These are phyloP conservation scores for Parazoanthus darwini DNA, from an alignment of 92 coral and sea anemone species.

Conservation along the genomic window DNA sequence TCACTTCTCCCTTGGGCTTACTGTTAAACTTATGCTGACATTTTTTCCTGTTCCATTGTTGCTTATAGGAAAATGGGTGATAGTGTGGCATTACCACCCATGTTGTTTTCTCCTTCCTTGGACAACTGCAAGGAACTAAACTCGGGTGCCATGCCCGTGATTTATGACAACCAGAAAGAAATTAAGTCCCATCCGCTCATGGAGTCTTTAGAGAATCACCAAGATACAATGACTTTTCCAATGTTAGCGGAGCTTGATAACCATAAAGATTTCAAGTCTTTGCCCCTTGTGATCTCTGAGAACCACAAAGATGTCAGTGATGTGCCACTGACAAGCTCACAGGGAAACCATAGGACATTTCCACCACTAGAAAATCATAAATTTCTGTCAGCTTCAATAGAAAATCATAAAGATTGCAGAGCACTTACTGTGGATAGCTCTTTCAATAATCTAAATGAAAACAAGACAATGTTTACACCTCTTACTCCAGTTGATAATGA, in stretches of 20 bases:
- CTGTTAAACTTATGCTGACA: neutral
- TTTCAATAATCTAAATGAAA: neutral
- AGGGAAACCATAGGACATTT: neutral
- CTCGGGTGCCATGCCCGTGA: neutral
- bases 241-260: neutral
- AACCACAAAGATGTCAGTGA: constrained; percentile 9
- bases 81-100: constrained; percentile 1
- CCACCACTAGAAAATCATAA: constrained; percentile 3
- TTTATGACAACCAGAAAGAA: neutral
- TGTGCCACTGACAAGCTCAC: neutral
- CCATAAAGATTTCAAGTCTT: neutral
- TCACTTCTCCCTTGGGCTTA: neutral
- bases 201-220: neutral
- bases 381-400: neutral
- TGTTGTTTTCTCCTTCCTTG: neutral
- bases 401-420: neutral
- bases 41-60: neutral
- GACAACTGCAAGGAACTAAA: neutral
- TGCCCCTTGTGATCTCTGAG: neutral
- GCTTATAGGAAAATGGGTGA: constrained; percentile 23
- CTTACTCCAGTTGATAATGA: neutral
- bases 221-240: neutral
- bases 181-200: neutral
- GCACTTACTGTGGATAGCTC: neutral
- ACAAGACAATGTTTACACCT: neutral